Conservation (phyloP, 2,888 invertebrate genomes). For the Cryptophagus acutangulus region DNA sequence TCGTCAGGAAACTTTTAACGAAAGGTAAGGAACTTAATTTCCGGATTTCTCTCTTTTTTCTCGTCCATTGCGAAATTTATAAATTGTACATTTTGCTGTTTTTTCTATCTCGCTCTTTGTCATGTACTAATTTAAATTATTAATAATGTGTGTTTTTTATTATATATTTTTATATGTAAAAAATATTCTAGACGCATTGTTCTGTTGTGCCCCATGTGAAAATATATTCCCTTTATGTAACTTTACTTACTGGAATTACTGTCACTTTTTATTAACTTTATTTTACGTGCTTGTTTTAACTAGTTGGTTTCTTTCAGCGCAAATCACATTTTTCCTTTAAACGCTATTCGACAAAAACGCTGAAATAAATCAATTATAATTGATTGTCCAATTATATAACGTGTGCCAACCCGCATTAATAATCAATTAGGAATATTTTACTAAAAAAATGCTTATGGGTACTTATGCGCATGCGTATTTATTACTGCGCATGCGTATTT, state of each 20-base stretch:
- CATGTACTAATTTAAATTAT: conserved; percentile 7
- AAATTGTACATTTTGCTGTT: conserved; percentile 3
- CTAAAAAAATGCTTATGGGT: no score
- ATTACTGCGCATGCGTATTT: no score
- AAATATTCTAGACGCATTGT: conserved; percentile 56
- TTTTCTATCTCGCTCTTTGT: neutral
- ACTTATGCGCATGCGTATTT: no score
- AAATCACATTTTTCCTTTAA: no score
- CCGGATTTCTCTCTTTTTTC: conserved; percentile 16
- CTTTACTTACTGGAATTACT: neutral
- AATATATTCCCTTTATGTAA: conserved; percentile 51
- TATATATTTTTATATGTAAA: conserved; percentile 28
- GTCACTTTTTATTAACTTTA: neutral
- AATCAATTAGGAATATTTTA: no score
- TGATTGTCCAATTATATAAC: no score
- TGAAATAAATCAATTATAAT: no score
- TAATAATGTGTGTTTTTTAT: conserved; percentile 3
- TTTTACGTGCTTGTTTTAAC: conserved; percentile 23
- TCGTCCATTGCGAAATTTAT: conserved; percentile 8
- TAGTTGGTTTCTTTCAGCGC: no score
- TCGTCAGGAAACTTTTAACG: conserved; percentile 91
- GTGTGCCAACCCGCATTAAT: no score
- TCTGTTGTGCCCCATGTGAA: conserved; percentile 79
- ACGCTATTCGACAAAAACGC: no score
- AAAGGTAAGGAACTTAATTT: conserved; percentile 73